Evolutionary conservation across 2,113 vertebrate genomes (phyloP).

Genomic region (Otocyon megalotis): DNA sequence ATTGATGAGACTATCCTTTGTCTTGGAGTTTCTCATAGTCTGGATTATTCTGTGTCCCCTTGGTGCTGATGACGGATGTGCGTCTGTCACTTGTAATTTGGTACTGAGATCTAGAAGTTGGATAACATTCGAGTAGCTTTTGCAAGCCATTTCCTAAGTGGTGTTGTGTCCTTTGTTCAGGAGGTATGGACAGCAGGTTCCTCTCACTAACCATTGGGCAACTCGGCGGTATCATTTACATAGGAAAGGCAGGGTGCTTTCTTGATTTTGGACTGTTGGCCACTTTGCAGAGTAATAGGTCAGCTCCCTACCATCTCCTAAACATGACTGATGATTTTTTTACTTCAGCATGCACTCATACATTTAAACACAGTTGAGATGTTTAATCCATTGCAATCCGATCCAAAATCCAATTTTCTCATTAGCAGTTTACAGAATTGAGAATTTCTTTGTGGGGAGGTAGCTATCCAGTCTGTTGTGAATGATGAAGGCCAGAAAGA

Average conservation of each 20-base stretch:
- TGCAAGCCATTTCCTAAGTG: neutral
- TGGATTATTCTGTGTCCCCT: neutral
- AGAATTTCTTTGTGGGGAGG: neutral
- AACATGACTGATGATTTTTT: neutral
- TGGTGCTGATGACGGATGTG: neutral
- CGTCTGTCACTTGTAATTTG: neutral
- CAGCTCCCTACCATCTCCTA: neutral
- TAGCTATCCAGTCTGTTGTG: neutral
- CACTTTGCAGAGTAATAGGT: neutral
- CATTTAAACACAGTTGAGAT: neutral
- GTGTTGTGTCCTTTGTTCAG: neutral
- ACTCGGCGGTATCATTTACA: neutral
- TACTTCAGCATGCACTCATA: neutral
- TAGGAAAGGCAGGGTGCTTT: neutral
- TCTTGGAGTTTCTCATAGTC: neutral
- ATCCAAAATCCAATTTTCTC: neutral
- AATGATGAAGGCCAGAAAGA: neutral
- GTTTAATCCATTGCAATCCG: too few relatives aligned
- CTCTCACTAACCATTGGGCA: neutral
- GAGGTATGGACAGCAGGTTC: neutral
- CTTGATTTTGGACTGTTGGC: neutral
- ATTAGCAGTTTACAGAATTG: neutral
- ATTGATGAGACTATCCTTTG: neutral
- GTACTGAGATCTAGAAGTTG: neutral
- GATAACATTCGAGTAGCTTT: neutral